Conservation (phyloP, 2,113 vertebrate species). For the Lophotis ruficrista region DNA sequence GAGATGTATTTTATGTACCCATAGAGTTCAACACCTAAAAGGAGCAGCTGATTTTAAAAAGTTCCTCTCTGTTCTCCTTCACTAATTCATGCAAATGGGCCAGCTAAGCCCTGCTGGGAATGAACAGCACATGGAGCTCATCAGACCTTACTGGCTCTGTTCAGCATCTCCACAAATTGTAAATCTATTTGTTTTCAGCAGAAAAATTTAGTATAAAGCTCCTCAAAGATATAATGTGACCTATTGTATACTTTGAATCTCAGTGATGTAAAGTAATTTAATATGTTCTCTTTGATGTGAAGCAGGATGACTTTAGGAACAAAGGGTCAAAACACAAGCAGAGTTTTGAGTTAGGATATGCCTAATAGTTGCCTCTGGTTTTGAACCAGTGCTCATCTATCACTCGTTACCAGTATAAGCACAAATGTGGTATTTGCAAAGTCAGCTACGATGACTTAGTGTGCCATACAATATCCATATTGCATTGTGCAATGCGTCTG, state of each 20-base stretch:
- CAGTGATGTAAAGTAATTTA: neutral
- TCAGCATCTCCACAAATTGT: neutral
- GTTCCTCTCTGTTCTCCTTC: neutral
- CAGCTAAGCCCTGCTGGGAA: neutral
- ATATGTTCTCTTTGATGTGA: neutral
- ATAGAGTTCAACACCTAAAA: neutral
- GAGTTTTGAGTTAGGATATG: neutral
- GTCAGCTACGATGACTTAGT: neutral
- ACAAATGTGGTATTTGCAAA: neutral
- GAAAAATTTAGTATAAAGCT: neutral
- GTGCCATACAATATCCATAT: neutral
- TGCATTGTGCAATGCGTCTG: neutral
- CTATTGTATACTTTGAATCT: neutral
- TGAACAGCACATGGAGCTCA: neutral
- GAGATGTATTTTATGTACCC: neutral
- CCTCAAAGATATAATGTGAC: neutral
- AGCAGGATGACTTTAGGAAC: neutral
- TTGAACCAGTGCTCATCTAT: neutral
- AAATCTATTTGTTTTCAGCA: neutral
- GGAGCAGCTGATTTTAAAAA: neutral
- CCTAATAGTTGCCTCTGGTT: neutral
- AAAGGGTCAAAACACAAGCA: neutral
- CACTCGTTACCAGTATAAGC: neutral
- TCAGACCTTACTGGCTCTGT: neutral
- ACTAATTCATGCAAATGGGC: neutral